Base-by-base conservation (phyloP, 2,888 invertebrate species). In the Diploptera punctata region DNA sequence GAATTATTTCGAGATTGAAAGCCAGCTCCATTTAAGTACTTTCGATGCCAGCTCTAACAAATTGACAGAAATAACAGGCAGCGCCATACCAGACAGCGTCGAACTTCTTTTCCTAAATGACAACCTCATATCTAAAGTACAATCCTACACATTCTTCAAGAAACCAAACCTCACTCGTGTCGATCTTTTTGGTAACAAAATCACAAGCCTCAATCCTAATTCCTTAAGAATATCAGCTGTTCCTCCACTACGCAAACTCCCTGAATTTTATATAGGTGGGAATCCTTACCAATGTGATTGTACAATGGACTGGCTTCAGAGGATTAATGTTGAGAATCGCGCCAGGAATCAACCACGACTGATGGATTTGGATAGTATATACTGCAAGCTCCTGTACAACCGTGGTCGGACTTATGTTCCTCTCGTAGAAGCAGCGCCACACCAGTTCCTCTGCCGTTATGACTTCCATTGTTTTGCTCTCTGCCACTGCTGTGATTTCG, bases 401-500 rank as follows among this genome's bases (percentile, higher is more conserved):
- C 87, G 93, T 71, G 91, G 91, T 75, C 89, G 89, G 76, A 87
- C 89, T 44, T 90, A 90, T 80, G 90, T 93, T 61, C 90, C 93
- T 47, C 83, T 94, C 75, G 89, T 93, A 73, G 92, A 93, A 82
- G 93, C 92, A 18, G 90, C 91, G 13, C 89, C 93, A 49, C 91
- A 92, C 79, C 93, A 94, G 83, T 94, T 94, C 83, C 85, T 95
- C 77, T 95, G 94, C 83, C 91, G 91, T 81, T 95, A 95, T 81
- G 90, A 92, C 75, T 89, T 91, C 75, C 93, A 94, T 80, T 96
- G 95, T 82, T 94, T 94, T 81, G 92, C 94, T 4, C 83, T 93
- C 75, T 96, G 95, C 81, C 93, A 94, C 80, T 96, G 95, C 80
- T 96, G 95, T 82, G 94, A 95, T 82, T 96, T 93, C 81, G 94